These are phyloP conservation scores for Geococcyx californianus DNA, from an alignment of 2,113 vertebrate species.

Conservation along the genomic window DNA sequence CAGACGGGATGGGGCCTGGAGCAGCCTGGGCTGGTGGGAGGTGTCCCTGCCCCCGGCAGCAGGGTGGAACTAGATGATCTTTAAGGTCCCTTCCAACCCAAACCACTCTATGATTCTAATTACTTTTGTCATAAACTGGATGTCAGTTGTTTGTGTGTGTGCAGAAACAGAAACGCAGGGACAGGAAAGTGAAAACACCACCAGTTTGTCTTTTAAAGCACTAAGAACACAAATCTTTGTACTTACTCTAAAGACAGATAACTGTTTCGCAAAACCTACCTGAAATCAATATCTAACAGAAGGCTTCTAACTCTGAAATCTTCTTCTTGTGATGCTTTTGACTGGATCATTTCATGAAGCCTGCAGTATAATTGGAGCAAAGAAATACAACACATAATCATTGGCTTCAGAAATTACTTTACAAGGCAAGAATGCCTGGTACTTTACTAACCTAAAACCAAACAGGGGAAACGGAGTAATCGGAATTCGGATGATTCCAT, in stretches of 20 bases:
- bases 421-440: background rate
- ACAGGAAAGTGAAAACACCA: background rate
- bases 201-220: background rate
- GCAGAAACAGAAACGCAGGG: background rate
- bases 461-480: background rate
- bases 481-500: background rate
- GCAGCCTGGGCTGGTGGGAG: too few relatives aligned
- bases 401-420: background rate
- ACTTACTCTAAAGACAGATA: background rate
- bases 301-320: slow-evolving; percentile 81
- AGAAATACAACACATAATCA: slow-evolving; percentile 40
- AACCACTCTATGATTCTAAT: too few relatives aligned
- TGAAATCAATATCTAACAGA: slow-evolving; percentile 95
- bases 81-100: too few relatives aligned
- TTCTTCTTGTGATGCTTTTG: slow-evolving; percentile 72
- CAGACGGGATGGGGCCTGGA: too few relatives aligned
- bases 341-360: slow-evolving; percentile 90
- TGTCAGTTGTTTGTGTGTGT: background rate
- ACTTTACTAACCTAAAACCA: background rate
- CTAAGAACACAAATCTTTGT: background rate
- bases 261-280: slow-evolving; percentile 72
- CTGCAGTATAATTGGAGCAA: slow-evolving; percentile 72
- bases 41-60: too few relatives aligned
- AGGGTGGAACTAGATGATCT: too few relatives aligned
- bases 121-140: background rate